phyloP scores from a whole-genome alignment of 2,113 vertebrate genomes.

The Smithornis capensis region DNA sequence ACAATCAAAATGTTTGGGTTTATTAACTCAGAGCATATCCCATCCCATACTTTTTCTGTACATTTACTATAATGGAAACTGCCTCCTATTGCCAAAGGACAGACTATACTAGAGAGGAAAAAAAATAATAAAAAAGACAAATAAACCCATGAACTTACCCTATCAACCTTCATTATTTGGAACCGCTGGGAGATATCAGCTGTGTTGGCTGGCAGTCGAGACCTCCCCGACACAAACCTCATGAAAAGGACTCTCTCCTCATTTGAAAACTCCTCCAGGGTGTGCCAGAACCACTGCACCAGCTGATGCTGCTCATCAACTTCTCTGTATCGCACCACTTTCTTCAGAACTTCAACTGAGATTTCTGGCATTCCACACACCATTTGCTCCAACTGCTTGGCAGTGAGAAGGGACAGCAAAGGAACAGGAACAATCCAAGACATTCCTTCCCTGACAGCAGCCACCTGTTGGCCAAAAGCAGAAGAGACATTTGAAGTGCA shows the following conservation, averaged over 20 bases:
- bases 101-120: neutral
- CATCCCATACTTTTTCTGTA: neutral
- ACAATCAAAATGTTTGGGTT: neutral
- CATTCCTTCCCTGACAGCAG: conserved; percentile 87
- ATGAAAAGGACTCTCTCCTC: conserved; percentile 87
- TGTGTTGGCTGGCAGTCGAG: conserved; percentile 84
- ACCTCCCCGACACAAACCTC: conserved; percentile 85
- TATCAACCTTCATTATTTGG: conserved; percentile 88
- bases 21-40: neutral
- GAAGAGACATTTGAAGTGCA: neutral
- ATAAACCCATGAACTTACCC: conserved; percentile 70
- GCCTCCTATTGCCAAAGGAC: neutral
- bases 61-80: neutral
- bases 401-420: conserved; percentile 83
- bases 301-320: conserved; percentile 86
- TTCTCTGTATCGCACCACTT: conserved; percentile 85
- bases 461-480: conserved; percentile 68
- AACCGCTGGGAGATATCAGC: conserved; percentile 88
- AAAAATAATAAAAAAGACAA: no score
- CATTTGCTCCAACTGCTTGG: conserved; percentile 85
- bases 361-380: conserved; percentile 88
- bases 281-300: conserved; percentile 87
- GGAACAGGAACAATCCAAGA: conserved; percentile 86
- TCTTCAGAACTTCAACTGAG: conserved; percentile 84
- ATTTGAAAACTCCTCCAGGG: conserved; percentile 84